A percentile compares a stretch with the other conserved stretches of the same genome.
phyloP scores from a whole-genome alignment of 2,113 vertebrate species.

The Charina bottae region DNA sequence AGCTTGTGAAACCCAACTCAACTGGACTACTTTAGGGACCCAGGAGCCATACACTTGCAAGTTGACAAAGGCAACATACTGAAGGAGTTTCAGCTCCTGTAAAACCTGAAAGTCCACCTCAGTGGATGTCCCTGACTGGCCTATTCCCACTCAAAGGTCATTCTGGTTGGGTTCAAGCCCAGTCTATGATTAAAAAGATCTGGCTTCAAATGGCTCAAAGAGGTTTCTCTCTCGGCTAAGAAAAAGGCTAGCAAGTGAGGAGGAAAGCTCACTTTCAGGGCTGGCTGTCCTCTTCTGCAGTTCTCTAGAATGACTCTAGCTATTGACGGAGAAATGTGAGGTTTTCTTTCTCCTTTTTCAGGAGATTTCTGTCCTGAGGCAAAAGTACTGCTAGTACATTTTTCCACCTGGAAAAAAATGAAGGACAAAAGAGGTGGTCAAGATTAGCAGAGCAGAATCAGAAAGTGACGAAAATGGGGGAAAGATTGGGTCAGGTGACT shows the following conservation, averaged over 20 bases:
- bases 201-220: background rate
- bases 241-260: background rate
- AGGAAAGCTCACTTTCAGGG: background rate
- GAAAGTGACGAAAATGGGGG: background rate
- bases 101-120: background rate
- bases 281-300: background rate
- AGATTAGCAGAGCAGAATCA: background rate
- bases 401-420: background rate
- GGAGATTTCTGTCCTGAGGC: background rate
- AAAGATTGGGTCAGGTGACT: background rate
- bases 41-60: background rate
- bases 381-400: background rate
- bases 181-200: background rate
- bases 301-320: background rate
- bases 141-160: background rate
- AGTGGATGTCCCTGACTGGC: background rate
- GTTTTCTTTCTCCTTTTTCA: background rate
- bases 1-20: background rate
- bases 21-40: background rate
- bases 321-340: background rate
- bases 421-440: background rate
- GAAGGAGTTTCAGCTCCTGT: background rate
- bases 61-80: background rate
- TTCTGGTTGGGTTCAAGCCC: background rate
- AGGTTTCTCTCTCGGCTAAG: background rate